Base-by-base conservation (phyloP, 2,888 invertebrate species). In the Lochmaea crataegi region DNA sequence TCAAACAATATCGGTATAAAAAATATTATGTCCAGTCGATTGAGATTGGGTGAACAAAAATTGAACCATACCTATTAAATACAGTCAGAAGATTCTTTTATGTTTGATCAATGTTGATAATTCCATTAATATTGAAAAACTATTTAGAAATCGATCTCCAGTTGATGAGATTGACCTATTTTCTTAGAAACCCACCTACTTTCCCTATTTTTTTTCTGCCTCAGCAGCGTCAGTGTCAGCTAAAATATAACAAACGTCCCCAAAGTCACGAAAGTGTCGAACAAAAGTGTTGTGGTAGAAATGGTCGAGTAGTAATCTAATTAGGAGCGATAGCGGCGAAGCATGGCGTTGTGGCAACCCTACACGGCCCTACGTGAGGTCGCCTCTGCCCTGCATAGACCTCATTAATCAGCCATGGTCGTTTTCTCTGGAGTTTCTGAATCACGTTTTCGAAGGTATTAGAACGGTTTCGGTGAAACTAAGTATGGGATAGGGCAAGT, bases 361-460 rank as follows among this genome's bases (percentile, higher is more conserved):
- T 74, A 76, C 78, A 77, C 76, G 76, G 77, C 77, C 76, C 73
- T 76, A 78, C 79, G 79, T 78, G 79, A 78, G 79, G 77, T 77
- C 78, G 76, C 76, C 74, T 73, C 74, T 73, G 78, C 75, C 75
- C 69, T 75, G 73, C 63, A 72, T 77, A 76, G 79, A 77, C 76
- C 79, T 79, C 78, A 79, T 79, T 80, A 80, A 80, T 79, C 80
- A 79, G 75, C 74, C 71, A 75, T 75, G 77, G 76, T 68, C 72
- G 77, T 71, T 70, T 73, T 65, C 65, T 16, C 61, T 53, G 42
- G 73, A 72, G 75, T 73, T 76, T 56, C 73, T 76, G 73, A 68
- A 74, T 71, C 74, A 76, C 77, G 77, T 77, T 76, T 71, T 72
- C 45, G 71, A 26, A 32, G 65, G 69, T 70, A 72, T 75, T 72